Evolutionary conservation across 2,888 invertebrate species (phyloP), one percentile per base, ranked within the genome.

Genomic region (Byasa hedistus): DNA sequence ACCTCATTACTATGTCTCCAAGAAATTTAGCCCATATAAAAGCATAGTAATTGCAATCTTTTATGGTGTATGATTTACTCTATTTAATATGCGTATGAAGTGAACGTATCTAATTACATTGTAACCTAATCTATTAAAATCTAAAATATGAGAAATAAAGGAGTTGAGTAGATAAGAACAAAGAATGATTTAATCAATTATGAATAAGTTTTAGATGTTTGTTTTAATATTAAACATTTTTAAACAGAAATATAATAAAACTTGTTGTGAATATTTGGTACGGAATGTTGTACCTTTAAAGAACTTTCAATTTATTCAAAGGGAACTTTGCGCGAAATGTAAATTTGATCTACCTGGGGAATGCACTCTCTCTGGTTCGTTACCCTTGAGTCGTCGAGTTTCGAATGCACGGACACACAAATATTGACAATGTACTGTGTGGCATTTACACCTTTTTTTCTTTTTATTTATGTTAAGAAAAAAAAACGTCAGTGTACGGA

Each of bases 371-470:
- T 72, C 69, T 71, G 73, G 88, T 84, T 85, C 86, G 79, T 79
- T 84, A 82, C 77, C 83, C 86, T 74, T 72, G 66, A 68, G 70
- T 67, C 65, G 61, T 69, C 60, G 64, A 61, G 62, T 52, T 57
- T 64, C 39, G 44, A 54, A 58, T 55, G 66, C 71, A 69, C 73
- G 71, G 70, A 74, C 74, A 70, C 70, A 74, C 79, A 76, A 80
- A 81, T 84, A 85, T 86, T 86, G 84, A 83, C 85, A 82, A 72
- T 79, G 73, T 73, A 69, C 76, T 69, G 73, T 69, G 73, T 72
- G 72, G 79, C 76, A 72, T 84, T 84, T 82, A 85, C 75, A 79
- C 74, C 71, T 76, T 73, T 76, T 72, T 75, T 74, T 70, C 73
- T 74, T 73, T n/a, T n/a, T n/a, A n/a, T n/a, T n/a, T n/a, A n/a